Evolutionary conservation across 2,888 invertebrate genomes (phyloP), one percentile per base, ranked within the genome.

Genomic region (Zeuzera pyrina): DNA sequence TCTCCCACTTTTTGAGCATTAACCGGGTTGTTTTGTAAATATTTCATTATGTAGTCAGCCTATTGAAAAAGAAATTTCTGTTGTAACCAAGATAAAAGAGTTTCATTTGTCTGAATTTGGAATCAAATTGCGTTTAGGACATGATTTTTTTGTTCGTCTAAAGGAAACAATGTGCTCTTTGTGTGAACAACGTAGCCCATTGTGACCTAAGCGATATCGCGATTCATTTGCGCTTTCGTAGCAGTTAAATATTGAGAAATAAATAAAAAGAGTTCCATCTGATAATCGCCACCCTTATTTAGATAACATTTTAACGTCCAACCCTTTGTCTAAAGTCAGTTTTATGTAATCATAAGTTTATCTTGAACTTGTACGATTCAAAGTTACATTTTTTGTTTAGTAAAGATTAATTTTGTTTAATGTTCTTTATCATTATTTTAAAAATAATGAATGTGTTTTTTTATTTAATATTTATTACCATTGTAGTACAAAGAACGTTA

Each of bases 31-130:
- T 68, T 63, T 63, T 59, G 65, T 63, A 69, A 68, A 70, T 69
- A 67, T 71, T 68, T 68, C 62, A 71, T 69, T 62, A 63, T 57
- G 48, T 51, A 69, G 58, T 60, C 63, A 44, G 55, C 46, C 57
- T 65, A 63, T 66, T 66, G 64, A 63, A 65, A 64, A 61, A 56
- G 44, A 54, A 55, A 55, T 54, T 58, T 59, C 50, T 65, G 60
- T 54, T 67, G 54, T 54, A 50, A 41, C 45, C 44, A 52, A 65
- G 63, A 65, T 62, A 61, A 70, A 71, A 65, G 55, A 59, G 60
- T 60, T 62, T 57, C 58, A 57, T 66, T 68, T 60, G 62, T 68
- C 58, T 57, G 56, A 59, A 61, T 62, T 64, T 47, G 51, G 49
- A 57, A 57, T 52, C 49, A 49, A 65, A 67, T 64, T 62, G 54